A percentile compares a stretch with the other conserved stretches of the same genome.
Conservation (phyloP, 2,888 invertebrate genomes). For the Bedellia somnulentella region DNA sequence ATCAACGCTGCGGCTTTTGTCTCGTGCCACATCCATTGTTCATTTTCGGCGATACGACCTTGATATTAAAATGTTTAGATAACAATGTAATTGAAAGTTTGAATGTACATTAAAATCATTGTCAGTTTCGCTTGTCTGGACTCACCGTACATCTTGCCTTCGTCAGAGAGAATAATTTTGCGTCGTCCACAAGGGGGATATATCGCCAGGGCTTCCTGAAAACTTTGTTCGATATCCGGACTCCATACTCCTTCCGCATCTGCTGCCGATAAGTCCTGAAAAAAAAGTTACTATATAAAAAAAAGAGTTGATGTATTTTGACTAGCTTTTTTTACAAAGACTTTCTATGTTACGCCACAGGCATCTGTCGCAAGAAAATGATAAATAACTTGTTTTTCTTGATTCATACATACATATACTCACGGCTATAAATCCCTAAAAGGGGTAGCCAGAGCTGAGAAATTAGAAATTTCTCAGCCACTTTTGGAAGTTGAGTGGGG, state of each 20-base stretch:
- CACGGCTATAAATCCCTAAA: too few relatives aligned
- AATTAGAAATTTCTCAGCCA: too few relatives aligned
- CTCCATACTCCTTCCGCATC: constrained; percentile 99
- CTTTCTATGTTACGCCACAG: too few relatives aligned
- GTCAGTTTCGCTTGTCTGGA: too few relatives aligned
- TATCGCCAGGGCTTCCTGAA: constrained; percentile 99
- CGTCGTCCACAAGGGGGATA: constrained; percentile 99
- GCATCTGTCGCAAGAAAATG: too few relatives aligned
- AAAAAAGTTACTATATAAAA: too few relatives aligned
- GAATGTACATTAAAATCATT: too few relatives aligned
- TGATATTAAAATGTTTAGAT: constrained; percentile 17
- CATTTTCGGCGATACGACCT: constrained; percentile 39
- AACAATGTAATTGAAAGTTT: constrained; percentile 7
- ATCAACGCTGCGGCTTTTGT: constrained; percentile 50
- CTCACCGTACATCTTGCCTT: constrained; percentile 99
- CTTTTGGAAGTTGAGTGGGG: too few relatives aligned
- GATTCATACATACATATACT: too few relatives aligned
- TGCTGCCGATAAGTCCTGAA: constrained; percentile 90
- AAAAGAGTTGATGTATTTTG: neutral
- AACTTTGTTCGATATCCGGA: constrained; percentile 99
- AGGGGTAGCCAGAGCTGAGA: too few relatives aligned
- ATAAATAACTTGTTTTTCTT: neutral
- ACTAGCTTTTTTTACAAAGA: too few relatives aligned
- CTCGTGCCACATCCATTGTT: constrained; percentile 53
- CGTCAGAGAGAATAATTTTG: constrained; percentile 99